Conservation (phyloP, 2,797 vertebrate genomes). For the Luscinia luscinia region DNA sequence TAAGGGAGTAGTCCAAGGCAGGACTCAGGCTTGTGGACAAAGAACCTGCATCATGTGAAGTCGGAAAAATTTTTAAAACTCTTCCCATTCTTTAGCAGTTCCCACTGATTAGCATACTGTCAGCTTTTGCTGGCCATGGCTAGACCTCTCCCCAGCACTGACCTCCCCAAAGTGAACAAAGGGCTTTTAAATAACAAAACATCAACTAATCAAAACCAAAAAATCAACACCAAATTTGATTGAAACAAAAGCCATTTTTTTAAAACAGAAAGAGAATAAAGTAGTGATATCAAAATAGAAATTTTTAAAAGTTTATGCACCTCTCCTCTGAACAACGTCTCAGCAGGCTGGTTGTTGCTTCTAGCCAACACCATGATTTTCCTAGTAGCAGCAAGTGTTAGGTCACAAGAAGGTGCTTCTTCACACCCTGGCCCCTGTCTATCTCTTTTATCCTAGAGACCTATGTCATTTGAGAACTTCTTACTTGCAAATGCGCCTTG, state of each 20-base stretch:
- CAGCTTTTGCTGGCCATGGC: neutral
- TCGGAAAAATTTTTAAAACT: neutral
- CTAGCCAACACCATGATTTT: neutral
- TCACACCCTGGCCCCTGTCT: neutral
- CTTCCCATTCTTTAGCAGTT: neutral
- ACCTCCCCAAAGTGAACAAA: neutral
- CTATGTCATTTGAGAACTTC: neutral
- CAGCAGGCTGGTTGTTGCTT: neutral
- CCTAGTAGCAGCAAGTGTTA: neutral
- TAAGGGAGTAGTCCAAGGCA: neutral
- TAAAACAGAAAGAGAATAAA: neutral
- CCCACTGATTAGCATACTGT: neutral
- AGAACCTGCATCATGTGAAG: neutral
- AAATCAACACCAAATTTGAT: neutral
- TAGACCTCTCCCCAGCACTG: neutral
- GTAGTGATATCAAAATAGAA: neutral
- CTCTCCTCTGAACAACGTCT: neutral
- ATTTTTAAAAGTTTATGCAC: neutral
- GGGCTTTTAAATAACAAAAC: neutral
- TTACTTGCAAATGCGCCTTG: neutral
- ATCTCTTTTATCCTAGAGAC: neutral
- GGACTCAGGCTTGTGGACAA: neutral
- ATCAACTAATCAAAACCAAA: neutral
- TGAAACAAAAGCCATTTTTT: neutral
- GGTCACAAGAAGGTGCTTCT: neutral